phyloP scores from a whole-genome alignment of 1,140 invertebrate species.

The Drosophila seguyi region DNA sequence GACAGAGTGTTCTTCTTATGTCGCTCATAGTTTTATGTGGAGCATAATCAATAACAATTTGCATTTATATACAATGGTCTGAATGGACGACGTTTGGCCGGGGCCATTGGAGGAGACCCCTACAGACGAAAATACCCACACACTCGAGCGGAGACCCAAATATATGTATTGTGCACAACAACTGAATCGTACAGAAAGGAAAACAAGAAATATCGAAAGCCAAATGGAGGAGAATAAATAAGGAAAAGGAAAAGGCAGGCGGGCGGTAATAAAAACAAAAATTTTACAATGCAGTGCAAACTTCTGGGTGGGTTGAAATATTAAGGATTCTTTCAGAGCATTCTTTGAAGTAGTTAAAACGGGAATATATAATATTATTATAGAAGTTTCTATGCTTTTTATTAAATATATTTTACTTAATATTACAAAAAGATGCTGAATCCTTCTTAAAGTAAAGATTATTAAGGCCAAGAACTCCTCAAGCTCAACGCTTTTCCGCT shows the following conservation, averaged over 20 bases:
- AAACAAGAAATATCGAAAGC: conserved; percentile 36
- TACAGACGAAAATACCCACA: conserved; percentile 34
- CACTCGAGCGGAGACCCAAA: conserved; percentile 25
- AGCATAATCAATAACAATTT: conserved; percentile 83
- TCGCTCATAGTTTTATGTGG: conserved; percentile 62
- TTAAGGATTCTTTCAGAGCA: conserved; percentile 11
- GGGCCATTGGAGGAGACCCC: conserved; percentile 15
- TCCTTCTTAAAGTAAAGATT: neutral
- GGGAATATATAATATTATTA: neutral
- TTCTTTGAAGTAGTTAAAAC: conserved; percentile 13
- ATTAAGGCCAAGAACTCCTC: neutral
- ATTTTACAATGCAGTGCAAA: conserved; percentile 11
- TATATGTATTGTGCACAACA: conserved; percentile 22
- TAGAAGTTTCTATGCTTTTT: neutral
- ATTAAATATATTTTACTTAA: neutral
- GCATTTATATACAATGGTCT: conserved; percentile 63
- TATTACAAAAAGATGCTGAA: neutral
- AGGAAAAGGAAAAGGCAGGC: conserved; percentile 5
- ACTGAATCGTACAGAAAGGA: conserved; percentile 23
- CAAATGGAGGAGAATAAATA: conserved; percentile 44
- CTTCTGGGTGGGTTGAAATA: conserved; percentile 5
- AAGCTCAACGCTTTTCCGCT: neutral
- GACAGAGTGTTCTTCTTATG: conserved; percentile 38
- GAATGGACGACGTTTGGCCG: conserved; percentile 44
- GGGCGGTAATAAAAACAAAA: conserved; percentile 16